Evolutionary conservation across 2,888 invertebrate species (phyloP), one percentile per base, ranked within the genome.

Genomic region (Caenorhabditis virilis): DNA sequence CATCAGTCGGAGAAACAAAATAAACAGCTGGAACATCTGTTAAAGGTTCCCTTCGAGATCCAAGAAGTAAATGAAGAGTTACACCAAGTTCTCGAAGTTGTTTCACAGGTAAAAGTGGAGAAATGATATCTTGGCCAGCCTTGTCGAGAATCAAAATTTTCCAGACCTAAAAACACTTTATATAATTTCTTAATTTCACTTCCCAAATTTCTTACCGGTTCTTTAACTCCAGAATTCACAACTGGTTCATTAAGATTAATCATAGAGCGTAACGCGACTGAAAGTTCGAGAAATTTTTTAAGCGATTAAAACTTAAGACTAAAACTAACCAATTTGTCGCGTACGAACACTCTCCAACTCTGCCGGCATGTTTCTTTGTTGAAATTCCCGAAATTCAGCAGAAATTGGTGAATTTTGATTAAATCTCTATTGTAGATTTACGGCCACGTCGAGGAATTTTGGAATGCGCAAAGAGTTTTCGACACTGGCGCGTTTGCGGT

Each of bases 1-100:
- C 95, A 82, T 95, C 93, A 13, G 91, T 91, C 2, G 98, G 95
- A 72, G 91, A 89, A 84, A 97, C 94, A 85, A 99, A 97, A 84
- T 99, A 99, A 36, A 99, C 90, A 0, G 95, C 95, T 46, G 98
- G 97, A 2, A 97, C 97, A 87, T 99, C 98, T 6, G 95, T 95
- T 80, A 99, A 93, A n/a, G 86, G 81, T 67, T 88, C 88, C 46
- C 88, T 80, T 54, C 87, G 86, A 9, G 86, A 84, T 69, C 86
- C 66, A 11, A 82, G 26, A 46, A 81, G 57, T 23, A 98, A 89
- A 88, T 98, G 95, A 63, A 99, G 88, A 35, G 98, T 99, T 39
- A 99, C 93, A 67, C 98, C 97, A 81, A 93, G 86, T 84, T 97
- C 95, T 78, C 97, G 86, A 3, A 98, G 87, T 83, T 98, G 95